Evolutionary conservation across 2,797 vertebrate species (phyloP), one percentile per base, ranked within the genome.

Genomic region (Argentina silus): DNA sequence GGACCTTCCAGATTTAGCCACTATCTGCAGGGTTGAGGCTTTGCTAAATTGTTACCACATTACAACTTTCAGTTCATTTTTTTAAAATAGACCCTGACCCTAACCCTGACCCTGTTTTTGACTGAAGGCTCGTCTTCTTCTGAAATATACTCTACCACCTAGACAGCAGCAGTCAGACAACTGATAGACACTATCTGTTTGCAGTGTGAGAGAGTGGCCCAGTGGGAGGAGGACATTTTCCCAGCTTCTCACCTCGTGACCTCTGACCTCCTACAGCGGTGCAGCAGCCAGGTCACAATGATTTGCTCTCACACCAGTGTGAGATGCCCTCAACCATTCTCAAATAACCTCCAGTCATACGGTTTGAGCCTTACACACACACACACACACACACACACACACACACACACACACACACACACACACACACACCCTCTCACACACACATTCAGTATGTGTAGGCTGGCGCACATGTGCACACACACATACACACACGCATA

Each of bases 41-140:
- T 36, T 4, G 27, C 27, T 36, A 36, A 36, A 4, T 36, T 17
- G n/a, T 6, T 17, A 55, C n/a, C n/a, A 17, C 53, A 6, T 12
- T n/a, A n/a, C 15, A n/a, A 12, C 51, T 11, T 8, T 7, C 7
- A 48, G 1, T 48, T 11, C 12, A 2, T 48, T 8, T 7, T 48
- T 48, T 11, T 48, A 11, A 2, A 11, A 8, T n/a, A n/a, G n/a
- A n/a, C n/a, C n/a, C n/a, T n/a, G n/a, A n/a, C n/a, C n/a, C n/a
- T n/a, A n/a, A n/a, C 45, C 45, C 0, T 8, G n/a, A n/a, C n/a
- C n/a, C n/a, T n/a, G n/a, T n/a, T 48, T 48, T 1, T 48, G 64
- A 86, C 85, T 57, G 6, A 85, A 88, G 90, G 86, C 81, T 80
- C 76, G 79, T 70, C 17, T 19, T 21, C 19, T 3, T n/a, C n/a